Evolutionary conservation across 2,113 vertebrate species (phyloP).

Genomic region (Aegotheles bennettii): DNA sequence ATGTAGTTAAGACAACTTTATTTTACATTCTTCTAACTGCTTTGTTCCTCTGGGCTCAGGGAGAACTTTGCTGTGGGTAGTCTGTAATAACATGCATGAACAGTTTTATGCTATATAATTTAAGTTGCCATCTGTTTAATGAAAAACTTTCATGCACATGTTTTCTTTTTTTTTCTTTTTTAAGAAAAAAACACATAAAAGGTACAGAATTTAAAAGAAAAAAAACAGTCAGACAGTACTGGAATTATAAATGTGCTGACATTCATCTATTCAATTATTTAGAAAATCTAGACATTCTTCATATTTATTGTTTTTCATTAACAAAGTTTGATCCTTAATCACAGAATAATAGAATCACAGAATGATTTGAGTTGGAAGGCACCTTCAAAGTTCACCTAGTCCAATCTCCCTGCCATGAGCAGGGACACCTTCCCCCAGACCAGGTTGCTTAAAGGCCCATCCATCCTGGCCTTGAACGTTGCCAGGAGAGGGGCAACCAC

Average conservation of each 20-base stretch:
- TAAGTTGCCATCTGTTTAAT: slow-evolving; percentile 15
- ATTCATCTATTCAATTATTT: not conserved
- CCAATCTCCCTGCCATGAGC: fast-evolving
- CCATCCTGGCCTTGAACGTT: no score
- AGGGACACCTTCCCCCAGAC: not conserved
- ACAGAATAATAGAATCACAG: not conserved
- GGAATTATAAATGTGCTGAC: not conserved
- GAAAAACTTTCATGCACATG: not conserved
- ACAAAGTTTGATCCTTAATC: not conserved
- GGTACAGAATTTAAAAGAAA: not conserved
- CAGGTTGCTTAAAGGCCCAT: not conserved
- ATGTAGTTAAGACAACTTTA: not conserved
- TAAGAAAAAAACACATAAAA: not conserved
- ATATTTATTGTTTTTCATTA: not conserved
- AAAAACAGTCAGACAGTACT: not conserved
- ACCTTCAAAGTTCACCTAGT: not conserved
- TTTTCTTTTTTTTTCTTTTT: not conserved
- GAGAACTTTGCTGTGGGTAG: not conserved
- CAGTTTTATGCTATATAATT: not conserved
- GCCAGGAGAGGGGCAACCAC: no score
- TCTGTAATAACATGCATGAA: slow-evolving; percentile 8
- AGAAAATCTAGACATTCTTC: not conserved
- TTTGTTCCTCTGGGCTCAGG: not conserved
- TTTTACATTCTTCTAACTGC: not conserved
- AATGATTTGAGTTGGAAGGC: not conserved